Evolutionary conservation across 2,797 vertebrate genomes (phyloP).

Genomic region (Lagodon rhomboides): DNA sequence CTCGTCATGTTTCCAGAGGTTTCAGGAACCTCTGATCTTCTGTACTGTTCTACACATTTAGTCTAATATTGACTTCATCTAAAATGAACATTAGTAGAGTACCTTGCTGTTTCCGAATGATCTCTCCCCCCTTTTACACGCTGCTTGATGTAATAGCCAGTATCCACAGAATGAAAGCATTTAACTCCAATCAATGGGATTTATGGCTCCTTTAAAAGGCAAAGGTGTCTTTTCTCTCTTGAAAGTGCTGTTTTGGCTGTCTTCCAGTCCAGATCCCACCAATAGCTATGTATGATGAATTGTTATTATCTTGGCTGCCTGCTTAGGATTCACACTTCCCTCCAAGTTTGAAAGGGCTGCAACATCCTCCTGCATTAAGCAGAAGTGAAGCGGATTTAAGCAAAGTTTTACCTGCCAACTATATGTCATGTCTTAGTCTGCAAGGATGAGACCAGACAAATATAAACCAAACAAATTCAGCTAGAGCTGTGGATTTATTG

Average conservation of each 20-base stretch:
- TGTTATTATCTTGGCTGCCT: slow-evolving; percentile 76
- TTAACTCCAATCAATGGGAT: slow-evolving; percentile 85
- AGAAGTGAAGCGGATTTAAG: slow-evolving; percentile 57
- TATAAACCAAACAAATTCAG: slow-evolving; percentile 65
- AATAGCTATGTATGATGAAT: slow-evolving; percentile 81
- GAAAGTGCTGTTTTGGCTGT: slow-evolving; percentile 85
- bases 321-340: slow-evolving; percentile 75
- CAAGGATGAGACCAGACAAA: slow-evolving; percentile 68
- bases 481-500: slow-evolving; percentile 59
- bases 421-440: slow-evolving; percentile 57
- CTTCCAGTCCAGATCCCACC: slow-evolving; percentile 76
- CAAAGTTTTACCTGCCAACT: slow-evolving; percentile 64
- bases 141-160: slow-evolving; percentile 76
- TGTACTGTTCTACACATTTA: slow-evolving; percentile 57
- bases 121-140: slow-evolving; percentile 78
- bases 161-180: slow-evolving; percentile 82
- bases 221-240: slow-evolving; percentile 85
- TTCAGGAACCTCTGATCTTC: slow-evolving; percentile 59
- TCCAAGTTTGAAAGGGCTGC: slow-evolving; percentile 61
- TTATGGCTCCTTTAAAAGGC: slow-evolving; percentile 82
- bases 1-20: slow-evolving; percentile 51
- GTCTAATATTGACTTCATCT: slow-evolving; percentile 80
- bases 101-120: slow-evolving; percentile 75
- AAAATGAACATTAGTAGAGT: slow-evolving; percentile 76
- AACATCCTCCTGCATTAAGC: slow-evolving; percentile 64